Evolutionary conservation across 2,888 invertebrate species (phyloP).

Genomic region (Gibbula magus): DNA sequence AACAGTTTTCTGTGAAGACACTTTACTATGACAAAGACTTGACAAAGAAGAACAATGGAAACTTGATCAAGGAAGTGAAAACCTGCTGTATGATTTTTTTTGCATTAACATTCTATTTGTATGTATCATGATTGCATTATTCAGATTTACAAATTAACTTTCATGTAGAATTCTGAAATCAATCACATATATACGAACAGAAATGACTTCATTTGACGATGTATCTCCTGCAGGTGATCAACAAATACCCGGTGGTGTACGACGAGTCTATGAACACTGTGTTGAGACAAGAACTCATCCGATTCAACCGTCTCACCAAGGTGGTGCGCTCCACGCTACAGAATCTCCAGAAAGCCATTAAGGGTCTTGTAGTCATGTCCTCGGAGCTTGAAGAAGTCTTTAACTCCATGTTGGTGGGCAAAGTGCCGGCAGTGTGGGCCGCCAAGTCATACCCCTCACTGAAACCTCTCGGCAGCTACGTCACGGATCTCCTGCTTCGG

Average conservation of each 20-base stretch:
- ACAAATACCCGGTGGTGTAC: constrained; percentile 74
- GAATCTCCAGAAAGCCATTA: constrained; percentile 75
- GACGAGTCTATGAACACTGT: constrained; percentile 76
- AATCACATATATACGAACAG: no score
- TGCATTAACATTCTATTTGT: no score
- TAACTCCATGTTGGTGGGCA: constrained; percentile 74
- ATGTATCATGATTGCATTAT: no score
- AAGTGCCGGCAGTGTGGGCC: constrained; percentile 74
- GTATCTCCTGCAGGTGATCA: constrained; percentile 65
- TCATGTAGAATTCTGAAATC: no score
- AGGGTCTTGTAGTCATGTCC: constrained; percentile 75
- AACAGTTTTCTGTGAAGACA: no score
- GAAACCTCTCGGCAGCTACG: constrained; percentile 75
- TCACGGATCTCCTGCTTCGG: constrained; percentile 80
- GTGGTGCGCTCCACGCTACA: constrained; percentile 71
- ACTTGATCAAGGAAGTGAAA: no score
- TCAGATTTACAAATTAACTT: no score
- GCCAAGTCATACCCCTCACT: constrained; percentile 75
- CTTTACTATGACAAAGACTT: no score
- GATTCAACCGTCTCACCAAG: constrained; percentile 72
- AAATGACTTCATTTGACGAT: no score
- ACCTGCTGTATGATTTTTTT: no score
- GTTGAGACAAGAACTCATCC: constrained; percentile 74
- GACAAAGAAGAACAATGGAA: no score
- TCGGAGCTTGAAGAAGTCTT: constrained; percentile 75